Percentiles rank a stretch among this genome's conserved stretches.
phyloP scores from a whole-genome alignment of 2,113 vertebrate genomes.

The Tauraco erythrolophus region DNA sequence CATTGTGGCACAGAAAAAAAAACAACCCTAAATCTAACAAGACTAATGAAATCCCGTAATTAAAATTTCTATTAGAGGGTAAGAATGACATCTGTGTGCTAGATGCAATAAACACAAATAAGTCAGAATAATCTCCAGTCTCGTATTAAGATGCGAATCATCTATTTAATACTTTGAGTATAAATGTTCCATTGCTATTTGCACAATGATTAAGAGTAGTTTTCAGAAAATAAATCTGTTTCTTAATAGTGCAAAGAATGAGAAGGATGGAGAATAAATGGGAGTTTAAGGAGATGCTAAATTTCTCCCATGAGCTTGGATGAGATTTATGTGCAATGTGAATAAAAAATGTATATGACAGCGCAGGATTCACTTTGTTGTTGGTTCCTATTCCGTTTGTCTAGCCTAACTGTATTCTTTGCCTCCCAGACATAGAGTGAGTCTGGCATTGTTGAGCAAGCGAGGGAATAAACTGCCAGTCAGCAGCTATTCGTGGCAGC shows the following conservation, averaged over 20 bases:
- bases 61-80: constrained; percentile 14
- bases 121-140: constrained; percentile 15
- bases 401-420: constrained; percentile 34
- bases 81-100: constrained; percentile 1
- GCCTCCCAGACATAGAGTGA: constrained; percentile 28
- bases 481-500: constrained; percentile 36
- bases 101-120: constrained; percentile 20
- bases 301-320: constrained; percentile 39
- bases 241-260: constrained; percentile 56
- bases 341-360: constrained; percentile 58
- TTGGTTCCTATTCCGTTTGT: constrained; percentile 42
- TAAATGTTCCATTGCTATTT: constrained; percentile 56
- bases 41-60: constrained; percentile 9
- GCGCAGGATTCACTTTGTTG: constrained; percentile 14
- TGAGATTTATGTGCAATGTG: constrained; percentile 55
- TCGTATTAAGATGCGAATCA: background rate
- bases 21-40: background rate
- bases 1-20: background rate
- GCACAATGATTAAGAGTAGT: constrained; percentile 47
- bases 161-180: constrained; percentile 42
- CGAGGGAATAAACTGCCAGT: constrained; percentile 30
- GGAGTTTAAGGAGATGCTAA: constrained; percentile 44
- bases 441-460: constrained; percentile 13
- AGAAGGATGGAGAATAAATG: constrained; percentile 44
- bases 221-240: constrained; percentile 56